Evolutionary conservation across 1,140 invertebrate genomes (phyloP), one percentile per base, ranked within the genome.

Genomic region (Idris sp.): DNA sequence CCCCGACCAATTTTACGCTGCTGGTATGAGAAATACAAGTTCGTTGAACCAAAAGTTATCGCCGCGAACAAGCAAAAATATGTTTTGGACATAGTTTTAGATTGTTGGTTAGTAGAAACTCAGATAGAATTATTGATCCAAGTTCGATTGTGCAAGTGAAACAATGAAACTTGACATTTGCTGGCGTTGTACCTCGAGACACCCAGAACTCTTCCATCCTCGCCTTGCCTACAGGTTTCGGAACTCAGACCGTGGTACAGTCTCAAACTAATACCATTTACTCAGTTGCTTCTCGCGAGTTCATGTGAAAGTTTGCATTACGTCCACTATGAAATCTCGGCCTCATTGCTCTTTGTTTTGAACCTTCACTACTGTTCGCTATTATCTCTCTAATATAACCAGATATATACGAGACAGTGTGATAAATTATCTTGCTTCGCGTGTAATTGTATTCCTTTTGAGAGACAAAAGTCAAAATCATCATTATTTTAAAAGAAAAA

Each of bases 191-290:
- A 54, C 36, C 56, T 46, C 53, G 56, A 64, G 58, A 59, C 59
- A 56, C 16, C 48, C n/a, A n/a, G 54, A 28, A 13, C 33, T 36
- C 18, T 61, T 51, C 38, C 19, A 16, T 48, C 26, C 35, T 43
- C 44, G 13, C 51, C 19, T 40, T 14, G 19, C 62, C 49, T 62
- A 35, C 28, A 48, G 51, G 31, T 73, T 76, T 76, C 40, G 53
- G 54, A 79, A 80, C 74, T 68, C 73, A 44, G 67, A 78, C 69
- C 76, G 65, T 71, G 28, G 46, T 71, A 31, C 51, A 81, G 74
- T 58, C 71, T 81, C 72, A 38, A 79, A 75, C 77, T 81, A 81
- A 81, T 78, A 78, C 79, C 76, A 79, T 81, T 81, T 76, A 67
- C 56, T 58, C 46, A 38, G 59, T 56, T 64, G 48, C 28, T 48